Percentiles rank a stretch among this genome's conserved stretches.
phyloP scores from a whole-genome alignment of 2,888 invertebrate genomes.

The Craniophora ligustri region DNA sequence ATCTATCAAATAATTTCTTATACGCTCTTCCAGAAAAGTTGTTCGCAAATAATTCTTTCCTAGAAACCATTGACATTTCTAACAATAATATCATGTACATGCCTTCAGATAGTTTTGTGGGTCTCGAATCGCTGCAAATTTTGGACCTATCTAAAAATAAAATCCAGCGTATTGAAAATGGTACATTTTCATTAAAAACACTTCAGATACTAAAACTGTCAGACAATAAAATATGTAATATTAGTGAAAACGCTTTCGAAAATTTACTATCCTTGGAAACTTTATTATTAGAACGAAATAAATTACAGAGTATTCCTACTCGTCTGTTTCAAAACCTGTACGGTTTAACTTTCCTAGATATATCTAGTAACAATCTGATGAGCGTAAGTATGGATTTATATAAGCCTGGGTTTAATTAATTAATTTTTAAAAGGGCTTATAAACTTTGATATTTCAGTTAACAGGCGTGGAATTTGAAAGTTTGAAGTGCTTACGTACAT shows the following conservation, averaged over 20 bases:
- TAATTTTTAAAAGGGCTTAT: too few species aligned
- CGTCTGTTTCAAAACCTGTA: constrained; percentile 83
- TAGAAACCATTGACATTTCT: constrained; percentile 91
- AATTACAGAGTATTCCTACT: constrained; percentile 81
- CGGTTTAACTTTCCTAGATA: constrained; percentile 85
- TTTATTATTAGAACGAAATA: constrained; percentile 87
- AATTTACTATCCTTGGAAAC: constrained; percentile 85
- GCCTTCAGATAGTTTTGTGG: constrained; percentile 88
- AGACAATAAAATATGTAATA: constrained; percentile 90
- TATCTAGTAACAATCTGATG: constrained; percentile 87
- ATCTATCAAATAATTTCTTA: constrained; percentile 91
- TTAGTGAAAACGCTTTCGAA: constrained; percentile 88
- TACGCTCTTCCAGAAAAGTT: constrained; percentile 87
- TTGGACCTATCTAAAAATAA: constrained; percentile 92
- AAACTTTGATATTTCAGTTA: constrained; percentile 76
- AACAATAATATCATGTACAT: constrained; percentile 90
- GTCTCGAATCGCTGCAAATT: constrained; percentile 89
- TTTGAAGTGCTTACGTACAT: constrained; percentile 87
- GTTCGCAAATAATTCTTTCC: constrained; percentile 88
- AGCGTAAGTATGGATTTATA: constrained; percentile 71
- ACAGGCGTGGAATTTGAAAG: constrained; percentile 87
- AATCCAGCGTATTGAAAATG: constrained; percentile 88
- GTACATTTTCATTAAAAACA: constrained; percentile 87
- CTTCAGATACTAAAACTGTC: constrained; percentile 91
- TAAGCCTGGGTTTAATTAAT: too few species aligned